These are phyloP conservation scores for Phoenicopterus ruber DNA, from an alignment of 2,113 vertebrate genomes.

Conservation along the genomic window DNA sequence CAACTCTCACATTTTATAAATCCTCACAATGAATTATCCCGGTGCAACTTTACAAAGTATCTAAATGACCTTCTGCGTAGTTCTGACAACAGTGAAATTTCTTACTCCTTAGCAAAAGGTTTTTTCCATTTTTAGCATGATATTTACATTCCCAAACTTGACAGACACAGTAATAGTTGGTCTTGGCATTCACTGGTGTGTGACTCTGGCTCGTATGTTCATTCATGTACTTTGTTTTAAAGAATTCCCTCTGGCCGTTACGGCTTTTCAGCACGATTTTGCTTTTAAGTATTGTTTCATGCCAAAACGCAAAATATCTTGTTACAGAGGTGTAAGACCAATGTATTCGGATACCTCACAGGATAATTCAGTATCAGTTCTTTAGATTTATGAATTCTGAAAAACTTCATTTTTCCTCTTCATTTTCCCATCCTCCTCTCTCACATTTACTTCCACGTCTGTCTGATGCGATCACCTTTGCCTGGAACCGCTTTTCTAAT, in stretches of 20 bases:
- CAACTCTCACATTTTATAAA: background rate
- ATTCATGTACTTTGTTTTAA: background rate
- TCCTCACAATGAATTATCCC: background rate
- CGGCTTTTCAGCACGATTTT: background rate
- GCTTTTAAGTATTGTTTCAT: background rate
- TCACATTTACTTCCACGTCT: background rate
- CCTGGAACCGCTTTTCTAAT: background rate
- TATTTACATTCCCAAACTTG: background rate
- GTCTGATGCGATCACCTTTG: background rate
- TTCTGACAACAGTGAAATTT: background rate
- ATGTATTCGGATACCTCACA: background rate
- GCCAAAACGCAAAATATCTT: background rate
- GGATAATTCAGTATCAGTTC: background rate
- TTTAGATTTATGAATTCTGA: background rate
- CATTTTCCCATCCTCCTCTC: background rate
- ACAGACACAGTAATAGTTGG: background rate
- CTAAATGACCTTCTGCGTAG: background rate
- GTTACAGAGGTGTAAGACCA: background rate
- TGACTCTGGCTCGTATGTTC: background rate
- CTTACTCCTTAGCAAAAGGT: background rate
- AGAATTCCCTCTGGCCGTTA: background rate
- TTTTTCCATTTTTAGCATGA: slow-evolving; percentile 2
- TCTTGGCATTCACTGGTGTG: background rate
- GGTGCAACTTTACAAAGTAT: background rate
- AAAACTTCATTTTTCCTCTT: background rate